These are phyloP conservation scores for Thymallus thymallus DNA, from an alignment of 2,113 vertebrate species.

Conservation along the genomic window DNA sequence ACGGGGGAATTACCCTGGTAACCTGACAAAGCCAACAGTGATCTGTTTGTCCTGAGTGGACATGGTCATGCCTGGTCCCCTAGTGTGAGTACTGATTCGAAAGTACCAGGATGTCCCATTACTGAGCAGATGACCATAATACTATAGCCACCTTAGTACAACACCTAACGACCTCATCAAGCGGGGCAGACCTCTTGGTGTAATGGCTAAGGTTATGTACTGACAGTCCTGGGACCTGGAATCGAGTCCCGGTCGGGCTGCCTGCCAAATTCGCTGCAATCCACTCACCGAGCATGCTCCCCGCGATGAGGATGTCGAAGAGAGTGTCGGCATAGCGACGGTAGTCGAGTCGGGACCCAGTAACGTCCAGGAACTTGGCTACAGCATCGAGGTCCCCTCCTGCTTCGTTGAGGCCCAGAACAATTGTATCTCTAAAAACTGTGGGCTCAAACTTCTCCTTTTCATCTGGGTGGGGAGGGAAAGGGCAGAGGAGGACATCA, in stretches of 20 bases:
- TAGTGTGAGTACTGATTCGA: too few species aligned
- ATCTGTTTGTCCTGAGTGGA: constrained; percentile 29
- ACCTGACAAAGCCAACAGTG: constrained; percentile 21
- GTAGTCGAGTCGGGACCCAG: constrained; percentile 88
- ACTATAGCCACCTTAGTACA: neutral
- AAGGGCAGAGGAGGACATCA: neutral
- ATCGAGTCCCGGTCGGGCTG: neutral
- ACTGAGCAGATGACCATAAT: neutral
- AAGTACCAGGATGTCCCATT: neutral
- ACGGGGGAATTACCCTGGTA: constrained; percentile 26
- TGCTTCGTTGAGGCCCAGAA: constrained; percentile 89
- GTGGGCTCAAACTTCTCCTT: constrained; percentile 98
- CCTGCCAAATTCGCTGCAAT: neutral
- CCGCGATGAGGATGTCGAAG: constrained; percentile 91
- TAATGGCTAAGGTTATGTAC: neutral
- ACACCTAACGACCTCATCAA: neutral
- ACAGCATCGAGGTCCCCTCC: constrained; percentile 86
- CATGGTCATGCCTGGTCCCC: constrained; percentile 19
- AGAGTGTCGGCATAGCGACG: constrained; percentile 93
- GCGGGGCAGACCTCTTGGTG: neutral
- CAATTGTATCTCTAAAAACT: constrained; percentile 89
- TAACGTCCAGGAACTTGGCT: constrained; percentile 88
- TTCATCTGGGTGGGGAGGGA: constrained; percentile 79
- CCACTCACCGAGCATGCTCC: constrained; percentile 89
- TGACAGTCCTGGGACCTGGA: neutral